phyloP scores from a whole-genome alignment of 2,113 vertebrate species.

The Meriones unguiculatus region DNA sequence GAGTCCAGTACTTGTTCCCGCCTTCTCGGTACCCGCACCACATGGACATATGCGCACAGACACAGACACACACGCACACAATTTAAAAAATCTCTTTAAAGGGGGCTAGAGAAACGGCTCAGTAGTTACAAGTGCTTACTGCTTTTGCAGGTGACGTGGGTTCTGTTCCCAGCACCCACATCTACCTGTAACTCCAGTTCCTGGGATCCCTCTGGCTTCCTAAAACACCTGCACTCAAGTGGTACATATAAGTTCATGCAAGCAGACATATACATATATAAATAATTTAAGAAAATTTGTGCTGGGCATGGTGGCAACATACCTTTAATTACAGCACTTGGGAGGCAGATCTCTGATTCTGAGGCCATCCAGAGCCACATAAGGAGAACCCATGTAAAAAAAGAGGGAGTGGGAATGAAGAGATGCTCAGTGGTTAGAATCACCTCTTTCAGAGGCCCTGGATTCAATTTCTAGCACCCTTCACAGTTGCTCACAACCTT shows the following conservation, averaged over 20 bases:
- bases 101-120: neutral
- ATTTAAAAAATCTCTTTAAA: neutral
- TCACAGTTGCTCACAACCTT: neutral
- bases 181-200: neutral
- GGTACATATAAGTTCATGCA: neutral
- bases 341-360: neutral
- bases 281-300: neutral
- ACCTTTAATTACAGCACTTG: neutral
- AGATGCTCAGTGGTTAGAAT: neutral
- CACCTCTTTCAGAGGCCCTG: neutral
- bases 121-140: neutral
- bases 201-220: neutral
- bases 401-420: neutral
- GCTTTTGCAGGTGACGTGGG: neutral
- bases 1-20: neutral
- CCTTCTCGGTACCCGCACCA: neutral
- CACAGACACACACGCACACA: neutral
- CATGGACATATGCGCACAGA: neutral
- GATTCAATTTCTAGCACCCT: neutral
- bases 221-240: neutral
- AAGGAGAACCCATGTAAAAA: neutral
- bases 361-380: neutral
- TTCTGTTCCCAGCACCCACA: neutral
- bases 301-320: neutral
- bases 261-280: neutral